Evolutionary conservation across 2,888 invertebrate genomes (phyloP).

Genomic region (Dryobotodes eremita): DNA sequence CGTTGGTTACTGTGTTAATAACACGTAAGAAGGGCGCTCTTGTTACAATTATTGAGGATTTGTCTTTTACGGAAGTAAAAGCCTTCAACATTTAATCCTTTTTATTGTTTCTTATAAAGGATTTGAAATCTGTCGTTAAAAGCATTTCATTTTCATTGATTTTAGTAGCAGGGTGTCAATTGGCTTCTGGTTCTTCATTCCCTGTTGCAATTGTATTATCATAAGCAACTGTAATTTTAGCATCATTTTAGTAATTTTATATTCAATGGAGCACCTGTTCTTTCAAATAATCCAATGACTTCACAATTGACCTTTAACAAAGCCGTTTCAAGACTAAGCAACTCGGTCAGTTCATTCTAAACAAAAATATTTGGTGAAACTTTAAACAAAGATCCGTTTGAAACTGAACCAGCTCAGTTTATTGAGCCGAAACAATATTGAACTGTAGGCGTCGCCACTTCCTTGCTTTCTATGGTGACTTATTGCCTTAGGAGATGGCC

Average conservation of each 20-base stretch:
- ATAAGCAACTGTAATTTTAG: not conserved
- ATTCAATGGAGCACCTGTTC: constrained; percentile 40
- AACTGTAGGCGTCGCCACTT: constrained; percentile 71
- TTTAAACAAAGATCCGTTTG: constrained; percentile 72
- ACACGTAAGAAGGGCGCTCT: constrained; percentile 30
- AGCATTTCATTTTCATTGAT: not conserved
- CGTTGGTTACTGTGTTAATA: constrained; percentile 57
- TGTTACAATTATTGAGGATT: not conserved
- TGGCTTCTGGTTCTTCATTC: not conserved
- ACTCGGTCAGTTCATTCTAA: constrained; percentile 66
- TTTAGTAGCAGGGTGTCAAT: not conserved
- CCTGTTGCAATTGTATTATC: not conserved
- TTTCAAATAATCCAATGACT: constrained; percentile 38
- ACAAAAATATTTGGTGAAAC: constrained; percentile 69
- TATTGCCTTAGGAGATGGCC: constrained; percentile 76
- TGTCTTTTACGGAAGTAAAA: not conserved
- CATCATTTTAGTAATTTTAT: not conserved
- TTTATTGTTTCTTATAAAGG: no score
- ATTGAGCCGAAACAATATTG: constrained; percentile 80
- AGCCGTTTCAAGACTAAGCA: constrained; percentile 38
- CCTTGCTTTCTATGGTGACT: constrained; percentile 81
- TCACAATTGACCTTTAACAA: constrained; percentile 43
- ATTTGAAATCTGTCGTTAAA: not conserved
- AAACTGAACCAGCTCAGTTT: constrained; percentile 76
- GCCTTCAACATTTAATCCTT: fast-evolving